Conservation (phyloP, 2,888 invertebrate species). For the Acheta domesticus region DNA sequence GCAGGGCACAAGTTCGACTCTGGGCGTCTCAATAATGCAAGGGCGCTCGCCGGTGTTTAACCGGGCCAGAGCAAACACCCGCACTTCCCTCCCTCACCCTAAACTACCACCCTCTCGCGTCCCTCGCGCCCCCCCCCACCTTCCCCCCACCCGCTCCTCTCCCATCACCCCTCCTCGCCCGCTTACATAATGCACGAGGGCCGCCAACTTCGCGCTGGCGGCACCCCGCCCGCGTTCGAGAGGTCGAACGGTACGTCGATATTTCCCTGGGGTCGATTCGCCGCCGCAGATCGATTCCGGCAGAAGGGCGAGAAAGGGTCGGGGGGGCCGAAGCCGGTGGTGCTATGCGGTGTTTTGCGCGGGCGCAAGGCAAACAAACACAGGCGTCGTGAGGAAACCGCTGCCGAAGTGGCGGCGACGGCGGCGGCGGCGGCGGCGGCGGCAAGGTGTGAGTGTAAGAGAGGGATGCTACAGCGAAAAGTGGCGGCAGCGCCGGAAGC, state of each 20-base stretch:
- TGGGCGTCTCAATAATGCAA: slow-evolving; percentile 18
- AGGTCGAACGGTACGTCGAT: background rate
- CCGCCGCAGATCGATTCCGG: background rate
- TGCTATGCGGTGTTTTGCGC: no score
- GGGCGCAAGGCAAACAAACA: no score
- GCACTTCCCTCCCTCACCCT: background rate
- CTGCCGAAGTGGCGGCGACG: no score
- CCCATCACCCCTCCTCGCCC: background rate
- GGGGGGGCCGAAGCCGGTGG: no score
- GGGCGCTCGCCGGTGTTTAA: background rate
- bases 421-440: no score
- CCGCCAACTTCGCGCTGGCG: background rate
- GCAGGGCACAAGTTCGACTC: slow-evolving; percentile 1
- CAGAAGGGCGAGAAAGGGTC: no score
- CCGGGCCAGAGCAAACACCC: slow-evolving; percentile 5
- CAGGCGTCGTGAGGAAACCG: no score
- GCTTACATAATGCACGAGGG: background rate
- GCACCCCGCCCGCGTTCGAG: background rate
- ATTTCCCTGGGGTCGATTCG: background rate
- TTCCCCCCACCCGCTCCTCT: background rate
- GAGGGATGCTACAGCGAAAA: no score
- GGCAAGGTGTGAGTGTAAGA: no score
- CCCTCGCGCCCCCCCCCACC: background rate
- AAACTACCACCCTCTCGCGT: background rate
- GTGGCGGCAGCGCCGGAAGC: no score